phyloP scores from a whole-genome alignment of 1,140 invertebrate species.

The Brachionus calyciflorus region DNA sequence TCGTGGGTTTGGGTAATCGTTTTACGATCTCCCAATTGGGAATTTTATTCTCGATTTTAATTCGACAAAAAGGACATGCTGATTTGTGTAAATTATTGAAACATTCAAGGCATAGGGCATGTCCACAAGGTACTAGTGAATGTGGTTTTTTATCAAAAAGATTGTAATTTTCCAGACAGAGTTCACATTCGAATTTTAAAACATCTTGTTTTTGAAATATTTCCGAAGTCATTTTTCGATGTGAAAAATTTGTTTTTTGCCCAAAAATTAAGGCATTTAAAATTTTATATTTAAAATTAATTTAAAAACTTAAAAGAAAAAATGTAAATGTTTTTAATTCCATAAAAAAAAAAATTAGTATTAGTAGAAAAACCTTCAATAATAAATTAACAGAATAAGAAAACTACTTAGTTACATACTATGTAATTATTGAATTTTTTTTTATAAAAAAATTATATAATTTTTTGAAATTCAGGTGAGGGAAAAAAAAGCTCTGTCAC shows the following conservation, averaged over 20 bases:
- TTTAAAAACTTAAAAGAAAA: not conserved
- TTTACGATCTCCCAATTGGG: conserved; percentile 42
- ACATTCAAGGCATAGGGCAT: conserved; percentile 19
- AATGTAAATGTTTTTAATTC: too few relatives aligned
- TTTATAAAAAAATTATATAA: too few relatives aligned
- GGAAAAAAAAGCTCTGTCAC: too few relatives aligned
- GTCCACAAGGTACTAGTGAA: conserved; percentile 37
- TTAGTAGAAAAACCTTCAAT: too few relatives aligned
- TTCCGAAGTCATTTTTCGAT: not conserved
- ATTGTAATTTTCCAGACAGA: conserved; percentile 35
- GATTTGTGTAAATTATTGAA: conserved; percentile 31
- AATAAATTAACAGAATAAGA: too few relatives aligned
- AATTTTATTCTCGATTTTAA: conserved; percentile 3
- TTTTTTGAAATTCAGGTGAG: too few relatives aligned
- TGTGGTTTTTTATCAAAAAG: conserved; percentile 15
- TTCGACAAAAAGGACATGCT: conserved; percentile 26
- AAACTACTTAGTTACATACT: too few relatives aligned
- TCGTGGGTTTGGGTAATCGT: conserved; percentile 25
- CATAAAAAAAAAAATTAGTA: too few relatives aligned
- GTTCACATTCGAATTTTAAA: conserved; percentile 36
- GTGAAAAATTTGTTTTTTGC: too few relatives aligned
- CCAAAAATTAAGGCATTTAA: too few relatives aligned
- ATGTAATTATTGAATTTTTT: too few relatives aligned
- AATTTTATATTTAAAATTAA: not conserved
- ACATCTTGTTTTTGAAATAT: not conserved